Conservation (phyloP, 2,888 invertebrate species). For the Cheilosia variabilis region DNA sequence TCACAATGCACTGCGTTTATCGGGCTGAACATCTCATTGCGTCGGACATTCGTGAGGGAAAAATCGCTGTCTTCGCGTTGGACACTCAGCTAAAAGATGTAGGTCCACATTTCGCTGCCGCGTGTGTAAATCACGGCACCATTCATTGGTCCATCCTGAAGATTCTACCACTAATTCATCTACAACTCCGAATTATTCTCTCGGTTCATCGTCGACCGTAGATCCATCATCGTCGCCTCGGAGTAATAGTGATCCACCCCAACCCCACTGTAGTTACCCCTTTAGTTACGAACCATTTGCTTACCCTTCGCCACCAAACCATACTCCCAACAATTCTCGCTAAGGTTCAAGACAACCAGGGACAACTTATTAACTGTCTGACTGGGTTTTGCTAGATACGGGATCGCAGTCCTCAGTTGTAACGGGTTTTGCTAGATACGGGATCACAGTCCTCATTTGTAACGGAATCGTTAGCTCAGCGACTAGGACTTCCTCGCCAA, state of each 20-base stretch:
- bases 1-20: too few species aligned
- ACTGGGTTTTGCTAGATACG: too few species aligned
- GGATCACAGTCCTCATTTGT: constrained; percentile 2
- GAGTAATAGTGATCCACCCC: background rate
- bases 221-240: background rate
- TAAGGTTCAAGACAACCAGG: background rate
- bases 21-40: too few species aligned
- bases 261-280: background rate
- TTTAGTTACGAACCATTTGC: background rate
- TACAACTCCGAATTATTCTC: background rate
- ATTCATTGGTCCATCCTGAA: background rate
- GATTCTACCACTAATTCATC: background rate
- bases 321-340: constrained; percentile 5
- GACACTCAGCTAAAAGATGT: background rate
- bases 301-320: background rate
- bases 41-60: background rate
- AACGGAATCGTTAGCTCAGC: constrained; percentile 5
- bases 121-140: constrained; percentile 4
- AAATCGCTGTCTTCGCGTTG: background rate
- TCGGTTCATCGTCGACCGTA: background rate
- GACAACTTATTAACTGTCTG: background rate
- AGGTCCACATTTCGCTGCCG: background rate
- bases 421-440: background rate
- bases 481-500: background rate
- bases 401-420: too few species aligned